Percentiles rank a stretch among this genome's conserved stretches.
Evolutionary conservation across 2,113 vertebrate species (phyloP).

Genomic region (Daphoenositta chrysoptera): DNA sequence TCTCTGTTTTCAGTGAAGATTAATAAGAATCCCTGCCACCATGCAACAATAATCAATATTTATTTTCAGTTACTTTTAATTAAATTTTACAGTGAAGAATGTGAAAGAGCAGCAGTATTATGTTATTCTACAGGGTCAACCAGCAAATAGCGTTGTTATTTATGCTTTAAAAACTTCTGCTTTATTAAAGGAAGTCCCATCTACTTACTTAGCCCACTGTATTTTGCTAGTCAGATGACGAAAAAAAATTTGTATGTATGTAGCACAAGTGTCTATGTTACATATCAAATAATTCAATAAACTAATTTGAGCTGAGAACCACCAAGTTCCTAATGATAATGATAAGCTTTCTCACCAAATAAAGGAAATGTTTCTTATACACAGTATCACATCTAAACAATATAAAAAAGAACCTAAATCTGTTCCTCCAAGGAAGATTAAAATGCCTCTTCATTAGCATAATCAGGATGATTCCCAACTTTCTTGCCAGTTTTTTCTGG

Average conservation of each 20-base stretch:
- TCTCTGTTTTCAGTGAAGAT: not conserved
- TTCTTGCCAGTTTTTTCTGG: constrained; percentile 36
- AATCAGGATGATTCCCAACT: not conserved
- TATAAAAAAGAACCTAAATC: not conserved
- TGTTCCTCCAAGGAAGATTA: not conserved
- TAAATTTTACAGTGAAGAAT: not conserved
- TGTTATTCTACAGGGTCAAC: not conserved
- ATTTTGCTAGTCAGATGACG: not conserved
- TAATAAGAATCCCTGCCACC: not conserved
- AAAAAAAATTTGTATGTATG: not conserved
- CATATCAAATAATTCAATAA: not conserved
- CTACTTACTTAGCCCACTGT: not conserved
- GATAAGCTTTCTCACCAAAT: not conserved
- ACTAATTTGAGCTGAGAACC: not conserved
- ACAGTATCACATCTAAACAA: not conserved
- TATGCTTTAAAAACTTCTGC: not conserved
- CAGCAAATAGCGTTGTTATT: not conserved
- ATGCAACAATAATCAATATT: not conserved
- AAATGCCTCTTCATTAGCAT: not conserved
- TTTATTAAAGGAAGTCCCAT: not conserved
- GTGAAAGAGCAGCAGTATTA: not conserved
- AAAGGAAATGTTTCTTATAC: not conserved
- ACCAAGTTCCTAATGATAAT: not conserved
- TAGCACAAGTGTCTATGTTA: not conserved
- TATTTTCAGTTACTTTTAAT: not conserved